Evolutionary conservation across 92 coral and sea anemone species (phyloP), one percentile per base, ranked within the genome.

Genomic region (Blastomussa wellsi): DNA sequence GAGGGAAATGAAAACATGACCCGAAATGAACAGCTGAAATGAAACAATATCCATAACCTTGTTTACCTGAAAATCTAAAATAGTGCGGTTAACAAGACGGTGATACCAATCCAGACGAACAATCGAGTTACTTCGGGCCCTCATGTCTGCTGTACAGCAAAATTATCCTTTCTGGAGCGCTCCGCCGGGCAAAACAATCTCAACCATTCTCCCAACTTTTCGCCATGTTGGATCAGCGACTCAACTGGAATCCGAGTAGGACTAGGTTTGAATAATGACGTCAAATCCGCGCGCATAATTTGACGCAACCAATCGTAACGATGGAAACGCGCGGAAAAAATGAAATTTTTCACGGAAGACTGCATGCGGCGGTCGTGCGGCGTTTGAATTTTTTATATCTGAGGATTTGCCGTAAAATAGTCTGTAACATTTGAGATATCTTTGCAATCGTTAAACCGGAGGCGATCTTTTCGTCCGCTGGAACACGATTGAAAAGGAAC

Each of bases 41-140:
- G 17, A 49, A 20, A 4, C 5, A 20, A 22, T 0, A 57, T 22
- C 6, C 29, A 24, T 22, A 29, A 28, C 19, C 37, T 26, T 78
- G 35, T 11, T 29, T 78, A 96, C 99, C 97, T 96, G 99, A 57
- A 92, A 96, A 82, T 96, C 96, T 86, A 96, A 85, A 79, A 96
- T 92, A n/a, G 99, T 96, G 60, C 98, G 93, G 78, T 89, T 92
- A 52, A 96, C 96, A 59, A 96, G 92, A 62, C 91, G 90, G 69
- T 96, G 96, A 86, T 90, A 95, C 99, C 99, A 96, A 87, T 94
- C 99, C 82, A 96, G 78, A 79, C 98, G 95, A 73, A 95, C 99
- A 59, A 94, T 90, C 3, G 99, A 94, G 85, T 96, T 96, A 89
- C 99, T 94, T 84, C 99, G 89, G 41, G 94, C 91, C 86, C 98